Evolutionary conservation across 2,888 invertebrate genomes (phyloP).

Genomic region (Oscheius sp.): DNA sequence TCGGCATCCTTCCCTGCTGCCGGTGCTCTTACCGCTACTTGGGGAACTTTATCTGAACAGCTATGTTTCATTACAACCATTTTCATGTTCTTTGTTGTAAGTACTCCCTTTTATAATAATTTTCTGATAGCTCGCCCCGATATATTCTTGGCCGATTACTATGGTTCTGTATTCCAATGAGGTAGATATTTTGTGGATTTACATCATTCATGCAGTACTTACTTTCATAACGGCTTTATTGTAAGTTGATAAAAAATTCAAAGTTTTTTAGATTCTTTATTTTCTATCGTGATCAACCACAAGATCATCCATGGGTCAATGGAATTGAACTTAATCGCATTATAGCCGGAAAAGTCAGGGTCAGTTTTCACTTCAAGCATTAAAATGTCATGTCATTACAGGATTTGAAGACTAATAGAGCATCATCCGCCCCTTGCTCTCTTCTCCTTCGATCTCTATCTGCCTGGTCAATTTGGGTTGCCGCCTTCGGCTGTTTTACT

Average conservation of each 20-base stretch:
- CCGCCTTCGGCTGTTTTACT: conserved; percentile 56
- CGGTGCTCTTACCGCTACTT: conserved; percentile 55
- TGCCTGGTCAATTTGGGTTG: conserved; percentile 57
- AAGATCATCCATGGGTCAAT: conserved; percentile 61
- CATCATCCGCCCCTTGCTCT: conserved; percentile 33
- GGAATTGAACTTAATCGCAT: conserved; percentile 64
- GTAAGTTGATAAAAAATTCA: conserved; percentile 28
- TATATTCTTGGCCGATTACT: conserved; percentile 48
- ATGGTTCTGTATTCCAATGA: conserved; percentile 39
- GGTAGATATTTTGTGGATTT: conserved; percentile 29
- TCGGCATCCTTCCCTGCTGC: conserved; percentile 54
- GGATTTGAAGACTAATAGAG: conserved; percentile 39
- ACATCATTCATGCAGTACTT: conserved; percentile 32
- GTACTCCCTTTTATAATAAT: not conserved
- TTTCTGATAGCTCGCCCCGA: conserved; percentile 48
- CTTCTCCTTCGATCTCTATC: conserved; percentile 55
- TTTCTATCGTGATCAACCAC: conserved; percentile 62
- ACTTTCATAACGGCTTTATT: conserved; percentile 28
- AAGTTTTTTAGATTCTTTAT: conserved; percentile 49
- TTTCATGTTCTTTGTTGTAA: conserved; percentile 24
- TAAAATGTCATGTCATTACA: no score
- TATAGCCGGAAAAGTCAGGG: conserved; percentile 61
- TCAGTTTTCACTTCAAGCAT: no score
- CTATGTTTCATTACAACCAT: conserved; percentile 51
- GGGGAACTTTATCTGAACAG: conserved; percentile 64